Evolutionary conservation across 2,113 vertebrate species (phyloP).

Genomic region (Pelecanus crispus): DNA sequence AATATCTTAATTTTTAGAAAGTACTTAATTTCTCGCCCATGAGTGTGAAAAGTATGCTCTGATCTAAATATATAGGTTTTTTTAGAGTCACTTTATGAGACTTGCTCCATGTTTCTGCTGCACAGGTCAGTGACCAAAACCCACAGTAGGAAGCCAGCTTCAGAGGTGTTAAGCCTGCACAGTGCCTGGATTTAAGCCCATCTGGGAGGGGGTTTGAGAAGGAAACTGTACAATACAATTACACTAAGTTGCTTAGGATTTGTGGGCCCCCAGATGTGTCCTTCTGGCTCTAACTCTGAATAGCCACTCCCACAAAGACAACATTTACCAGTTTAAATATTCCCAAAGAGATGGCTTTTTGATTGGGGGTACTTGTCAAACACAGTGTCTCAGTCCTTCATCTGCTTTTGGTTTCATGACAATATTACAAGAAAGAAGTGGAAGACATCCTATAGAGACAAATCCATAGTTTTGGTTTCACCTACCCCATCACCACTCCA

Average conservation of each 20-base stretch:
- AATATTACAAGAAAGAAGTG: background rate
- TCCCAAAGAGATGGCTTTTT: background rate
- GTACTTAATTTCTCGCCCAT: background rate
- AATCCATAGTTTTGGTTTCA: background rate
- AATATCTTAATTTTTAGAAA: background rate
- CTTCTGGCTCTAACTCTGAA: background rate
- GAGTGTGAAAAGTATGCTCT: background rate
- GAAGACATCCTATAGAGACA: background rate
- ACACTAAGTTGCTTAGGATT: background rate
- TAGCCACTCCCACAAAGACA: background rate
- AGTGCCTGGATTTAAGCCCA: background rate
- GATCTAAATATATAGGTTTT: background rate
- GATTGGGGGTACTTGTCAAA: background rate
- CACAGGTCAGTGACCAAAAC: background rate
- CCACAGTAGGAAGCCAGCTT: background rate
- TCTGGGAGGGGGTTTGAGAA: background rate
- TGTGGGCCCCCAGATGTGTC: rapidly evolving
- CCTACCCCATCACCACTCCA: background rate
- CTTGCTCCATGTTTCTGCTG: background rate
- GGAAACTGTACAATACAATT: background rate
- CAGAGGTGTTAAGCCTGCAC: background rate
- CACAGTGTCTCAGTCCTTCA: background rate
- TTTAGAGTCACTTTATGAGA: background rate
- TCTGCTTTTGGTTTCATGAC: background rate
- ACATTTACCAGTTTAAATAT: background rate